Evolutionary conservation across 2,888 invertebrate species (phyloP).

Genomic region (Panorpa germanica): DNA sequence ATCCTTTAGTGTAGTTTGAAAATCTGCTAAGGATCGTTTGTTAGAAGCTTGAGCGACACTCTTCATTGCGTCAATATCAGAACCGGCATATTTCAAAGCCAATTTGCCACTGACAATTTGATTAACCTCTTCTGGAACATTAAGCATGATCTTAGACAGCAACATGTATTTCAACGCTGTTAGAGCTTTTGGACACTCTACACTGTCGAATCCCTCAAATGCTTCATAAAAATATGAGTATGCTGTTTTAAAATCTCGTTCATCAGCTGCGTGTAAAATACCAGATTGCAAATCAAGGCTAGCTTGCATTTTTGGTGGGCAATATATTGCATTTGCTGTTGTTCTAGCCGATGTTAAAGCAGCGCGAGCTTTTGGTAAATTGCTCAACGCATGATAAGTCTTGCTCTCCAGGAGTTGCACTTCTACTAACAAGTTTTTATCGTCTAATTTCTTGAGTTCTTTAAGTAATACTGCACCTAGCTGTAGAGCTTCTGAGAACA

Average conservation of each 20-base stretch:
- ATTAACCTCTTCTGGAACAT: conserved; percentile 89
- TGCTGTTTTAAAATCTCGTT: conserved; percentile 98
- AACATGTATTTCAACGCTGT: conserved; percentile 99
- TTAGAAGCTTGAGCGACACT: conserved; percentile 92
- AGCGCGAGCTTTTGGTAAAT: conserved; percentile 90
- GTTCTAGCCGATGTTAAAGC: conserved; percentile 95
- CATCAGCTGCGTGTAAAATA: conserved; percentile 98
- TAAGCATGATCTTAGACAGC: conserved; percentile 95
- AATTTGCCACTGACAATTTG: conserved; percentile 91
- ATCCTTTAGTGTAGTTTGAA: conserved; percentile 72
- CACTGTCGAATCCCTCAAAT: conserved; percentile 95
- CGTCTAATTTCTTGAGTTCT: conserved; percentile 97
- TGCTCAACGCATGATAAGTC: conserved; percentile 93
- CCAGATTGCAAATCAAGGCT: conserved; percentile 94
- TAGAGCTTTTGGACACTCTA: conserved; percentile 78
- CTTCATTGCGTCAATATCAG: conserved; percentile 95
- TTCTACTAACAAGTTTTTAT: conserved; percentile 96
- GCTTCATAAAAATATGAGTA: conserved; percentile 99
- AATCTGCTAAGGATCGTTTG: conserved; percentile 91
- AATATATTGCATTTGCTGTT: conserved; percentile 99
- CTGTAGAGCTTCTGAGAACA: conserved; percentile 71
- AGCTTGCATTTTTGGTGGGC: conserved; percentile 96
- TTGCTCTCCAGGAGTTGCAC: conserved; percentile 96
- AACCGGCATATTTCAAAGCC: conserved; percentile 89
- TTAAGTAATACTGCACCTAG: conserved; percentile 73